Evolutionary conservation across 2,113 vertebrate species (phyloP).

Genomic region (Epinephelus lanceolatus): DNA sequence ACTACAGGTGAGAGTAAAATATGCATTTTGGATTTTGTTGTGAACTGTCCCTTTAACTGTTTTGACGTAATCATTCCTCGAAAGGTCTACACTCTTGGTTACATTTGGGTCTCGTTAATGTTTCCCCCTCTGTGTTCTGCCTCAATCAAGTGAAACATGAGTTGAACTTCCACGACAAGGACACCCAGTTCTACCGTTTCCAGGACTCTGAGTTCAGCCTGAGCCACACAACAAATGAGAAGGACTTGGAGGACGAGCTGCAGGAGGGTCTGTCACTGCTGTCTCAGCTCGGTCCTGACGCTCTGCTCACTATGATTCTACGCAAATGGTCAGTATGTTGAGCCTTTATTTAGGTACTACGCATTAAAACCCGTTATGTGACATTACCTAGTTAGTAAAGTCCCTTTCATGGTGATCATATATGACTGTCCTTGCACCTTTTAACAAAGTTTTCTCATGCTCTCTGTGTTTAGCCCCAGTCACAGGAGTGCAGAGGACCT

Average conservation of each 20-base stretch:
- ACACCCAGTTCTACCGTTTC: conserved; percentile 95
- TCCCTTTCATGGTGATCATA: not conserved
- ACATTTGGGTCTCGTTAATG: not conserved
- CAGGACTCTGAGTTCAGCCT: conserved; percentile 82
- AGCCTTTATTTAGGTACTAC: accelerated
- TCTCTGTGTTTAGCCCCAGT: conserved; percentile 83
- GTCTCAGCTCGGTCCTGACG: conserved; percentile 91
- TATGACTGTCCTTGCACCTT: not conserved
- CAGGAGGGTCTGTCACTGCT: conserved; percentile 89
- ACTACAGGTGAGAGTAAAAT: too few species aligned
- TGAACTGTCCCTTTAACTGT: too few species aligned
- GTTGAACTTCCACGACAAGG: conserved; percentile 94
- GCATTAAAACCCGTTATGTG: not conserved
- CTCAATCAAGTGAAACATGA: conserved; percentile 90
- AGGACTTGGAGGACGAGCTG: conserved; percentile 90
- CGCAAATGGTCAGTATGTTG: conserved; percentile 89
- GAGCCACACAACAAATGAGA: conserved; percentile 76
- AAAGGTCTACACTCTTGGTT: not conserved
- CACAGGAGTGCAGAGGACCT: conserved; percentile 93
- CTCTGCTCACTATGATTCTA: conserved; percentile 93
- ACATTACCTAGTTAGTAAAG: not conserved
- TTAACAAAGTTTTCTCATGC: not conserved
- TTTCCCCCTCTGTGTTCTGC: conserved; percentile 6
- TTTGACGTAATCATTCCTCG: too few species aligned
- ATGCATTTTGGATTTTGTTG: too few species aligned